Conservation (phyloP, 1,140 invertebrate genomes). For the Lutraria rhynchaena region DNA sequence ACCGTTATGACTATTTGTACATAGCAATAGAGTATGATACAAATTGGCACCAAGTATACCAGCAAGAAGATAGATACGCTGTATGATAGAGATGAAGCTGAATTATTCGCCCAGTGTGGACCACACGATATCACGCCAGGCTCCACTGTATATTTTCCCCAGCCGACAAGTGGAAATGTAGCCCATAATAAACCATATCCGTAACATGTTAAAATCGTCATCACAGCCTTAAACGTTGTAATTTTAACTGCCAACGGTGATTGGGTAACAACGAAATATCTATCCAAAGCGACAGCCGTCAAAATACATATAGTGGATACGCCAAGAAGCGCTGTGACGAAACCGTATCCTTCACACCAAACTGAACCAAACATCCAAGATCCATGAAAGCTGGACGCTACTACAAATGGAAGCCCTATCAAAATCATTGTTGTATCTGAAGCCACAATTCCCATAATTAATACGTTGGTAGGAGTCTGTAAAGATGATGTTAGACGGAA, state of each 20-base stretch:
- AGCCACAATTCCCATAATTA: slow-evolving; percentile 27
- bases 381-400: slow-evolving; percentile 18
- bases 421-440: slow-evolving; percentile 24
- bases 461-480: slow-evolving; percentile 16
- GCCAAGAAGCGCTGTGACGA: slow-evolving; percentile 10
- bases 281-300: slow-evolving; percentile 26
- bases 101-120: slow-evolving; percentile 22
- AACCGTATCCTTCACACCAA: slow-evolving; percentile 35
- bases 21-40: slow-evolving; percentile 22
- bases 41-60: slow-evolving; percentile 1
- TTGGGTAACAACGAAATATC: slow-evolving; percentile 17
- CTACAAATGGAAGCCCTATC: slow-evolving; percentile 24
- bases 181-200: slow-evolving; percentile 39
- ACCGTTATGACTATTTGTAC: slow-evolving; percentile 10
- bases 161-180: slow-evolving; percentile 40
- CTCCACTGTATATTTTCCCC: slow-evolving; percentile 28
- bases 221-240: slow-evolving; percentile 19
- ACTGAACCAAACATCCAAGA: slow-evolving; percentile 21
- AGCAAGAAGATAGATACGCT: slow-evolving; percentile 6
- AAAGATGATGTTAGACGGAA: neutral
- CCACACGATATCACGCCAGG: slow-evolving; percentile 21
- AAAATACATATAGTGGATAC: slow-evolving; percentile 38
- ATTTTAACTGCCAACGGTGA: neutral
- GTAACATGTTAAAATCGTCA: slow-evolving; percentile 39
- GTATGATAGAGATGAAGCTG: slow-evolving; percentile 10